These are phyloP conservation scores for Pogonomyrmex californicus DNA, from an alignment of 1,140 invertebrate species.

Conservation along the genomic window DNA sequence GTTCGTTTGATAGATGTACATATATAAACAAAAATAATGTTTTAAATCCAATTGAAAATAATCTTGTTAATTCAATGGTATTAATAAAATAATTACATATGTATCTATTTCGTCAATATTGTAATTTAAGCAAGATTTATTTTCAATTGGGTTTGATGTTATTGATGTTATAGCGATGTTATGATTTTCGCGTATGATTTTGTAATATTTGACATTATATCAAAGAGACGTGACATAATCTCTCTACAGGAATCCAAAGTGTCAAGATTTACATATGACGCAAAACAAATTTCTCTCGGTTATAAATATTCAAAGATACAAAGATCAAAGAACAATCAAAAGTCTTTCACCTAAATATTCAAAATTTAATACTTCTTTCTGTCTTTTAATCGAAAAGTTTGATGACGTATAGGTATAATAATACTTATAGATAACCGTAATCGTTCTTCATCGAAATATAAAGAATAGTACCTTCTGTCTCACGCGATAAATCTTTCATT, in stretches of 20 bases:
- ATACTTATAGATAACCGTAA: background rate
- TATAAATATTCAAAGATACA: background rate
- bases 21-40: background rate
- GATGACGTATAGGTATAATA: background rate
- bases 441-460: background rate
- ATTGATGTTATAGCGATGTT: no score
- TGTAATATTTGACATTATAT: background rate
- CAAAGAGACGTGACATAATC: background rate
- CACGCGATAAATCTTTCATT: constrained; percentile 24
- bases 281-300: background rate
- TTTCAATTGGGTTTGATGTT: no score
- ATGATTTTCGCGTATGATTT: background rate
- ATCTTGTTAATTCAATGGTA: no score
- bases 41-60: no score
- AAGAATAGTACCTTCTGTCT: background rate
- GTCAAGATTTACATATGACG: background rate
- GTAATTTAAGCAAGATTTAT: no score
- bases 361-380: background rate
- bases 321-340: background rate
- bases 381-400: background rate
- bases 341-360: background rate
- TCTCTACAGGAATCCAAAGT: background rate
- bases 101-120: no score
- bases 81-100: no score
- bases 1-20: no score